Evolutionary conservation across 1,140 invertebrate genomes (phyloP).

Genomic region (Listronotus bonariensis): DNA sequence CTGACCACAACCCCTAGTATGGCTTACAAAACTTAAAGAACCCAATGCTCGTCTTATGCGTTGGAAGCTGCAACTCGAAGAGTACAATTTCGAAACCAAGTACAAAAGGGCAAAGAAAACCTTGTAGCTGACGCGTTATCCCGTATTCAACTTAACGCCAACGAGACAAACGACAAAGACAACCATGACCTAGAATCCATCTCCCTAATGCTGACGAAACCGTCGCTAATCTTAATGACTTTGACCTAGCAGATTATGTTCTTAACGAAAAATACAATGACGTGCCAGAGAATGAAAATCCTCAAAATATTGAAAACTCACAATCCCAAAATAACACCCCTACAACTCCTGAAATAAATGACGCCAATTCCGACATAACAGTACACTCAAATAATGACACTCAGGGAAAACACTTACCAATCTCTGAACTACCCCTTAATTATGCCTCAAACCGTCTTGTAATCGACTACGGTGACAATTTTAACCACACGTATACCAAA

Average conservation of each 20-base stretch:
- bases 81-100: too few relatives aligned
- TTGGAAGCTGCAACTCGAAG: too few relatives aligned
- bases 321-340: not conserved
- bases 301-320: not conserved
- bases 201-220: too few relatives aligned
- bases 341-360: not conserved
- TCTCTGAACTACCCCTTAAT: constrained; percentile 13
- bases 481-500: constrained; percentile 4
- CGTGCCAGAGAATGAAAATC: not conserved
- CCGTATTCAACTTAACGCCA: constrained; percentile 4
- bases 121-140: too few relatives aligned
- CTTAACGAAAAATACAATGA: not conserved
- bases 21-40: constrained; percentile 25
- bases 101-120: too few relatives aligned
- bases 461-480: not conserved
- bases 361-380: not conserved
- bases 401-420: constrained; percentile 1
- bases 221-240: not conserved
- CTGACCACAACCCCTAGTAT: constrained; percentile 34
- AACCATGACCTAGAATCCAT: too few relatives aligned
- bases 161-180: too few relatives aligned
- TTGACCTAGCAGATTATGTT: not conserved
- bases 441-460: constrained; percentile 2
- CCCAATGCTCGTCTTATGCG: constrained; percentile 8
- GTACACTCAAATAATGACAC: constrained; percentile 2